These are phyloP conservation scores for Larimichthys polyactis DNA, from an alignment of 2,113 vertebrate species.

Conservation along the genomic window DNA sequence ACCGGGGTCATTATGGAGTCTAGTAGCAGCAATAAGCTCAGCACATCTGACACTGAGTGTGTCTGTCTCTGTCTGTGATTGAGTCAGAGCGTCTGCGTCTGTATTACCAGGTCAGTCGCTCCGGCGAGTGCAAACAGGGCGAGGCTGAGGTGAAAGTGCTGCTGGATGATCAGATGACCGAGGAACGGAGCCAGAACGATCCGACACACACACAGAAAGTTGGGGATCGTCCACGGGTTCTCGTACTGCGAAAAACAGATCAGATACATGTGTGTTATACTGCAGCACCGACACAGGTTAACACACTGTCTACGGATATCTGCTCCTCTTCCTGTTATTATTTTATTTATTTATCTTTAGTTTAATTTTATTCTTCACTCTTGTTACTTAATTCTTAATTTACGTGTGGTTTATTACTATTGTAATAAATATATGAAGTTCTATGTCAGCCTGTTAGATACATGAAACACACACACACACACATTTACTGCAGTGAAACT, in stretches of 20 bases:
- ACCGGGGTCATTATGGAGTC: background rate
- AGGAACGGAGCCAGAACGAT: constrained; percentile 93
- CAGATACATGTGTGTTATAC: background rate
- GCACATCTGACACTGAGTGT: background rate
- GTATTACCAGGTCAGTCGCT: constrained; percentile 92
- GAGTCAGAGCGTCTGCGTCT: background rate
- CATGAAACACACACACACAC: too few species aligned
- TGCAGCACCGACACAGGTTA: too few species aligned
- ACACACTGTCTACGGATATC: too few species aligned
- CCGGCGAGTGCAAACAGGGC: constrained; percentile 94
- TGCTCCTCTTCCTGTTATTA: too few species aligned
- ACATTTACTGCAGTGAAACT: too few species aligned
- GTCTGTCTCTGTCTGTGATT: background rate
- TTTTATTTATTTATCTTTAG: too few species aligned
- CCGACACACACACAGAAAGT: constrained; percentile 93
- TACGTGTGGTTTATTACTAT: too few species aligned
- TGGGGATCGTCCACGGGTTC: constrained; percentile 98
- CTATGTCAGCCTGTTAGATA: too few species aligned
- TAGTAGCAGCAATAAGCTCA: background rate
- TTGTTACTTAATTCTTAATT: too few species aligned
- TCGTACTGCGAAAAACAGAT: constrained; percentile 87
- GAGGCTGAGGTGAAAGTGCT: constrained; percentile 92
- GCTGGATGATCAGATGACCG: constrained; percentile 93
- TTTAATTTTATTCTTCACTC: too few species aligned
- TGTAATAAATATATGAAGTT: too few species aligned